Percentiles rank a stretch among this genome's conserved stretches.
phyloP scores from a whole-genome alignment of 2,113 vertebrate species.

The Dendrocopos noguchii region DNA sequence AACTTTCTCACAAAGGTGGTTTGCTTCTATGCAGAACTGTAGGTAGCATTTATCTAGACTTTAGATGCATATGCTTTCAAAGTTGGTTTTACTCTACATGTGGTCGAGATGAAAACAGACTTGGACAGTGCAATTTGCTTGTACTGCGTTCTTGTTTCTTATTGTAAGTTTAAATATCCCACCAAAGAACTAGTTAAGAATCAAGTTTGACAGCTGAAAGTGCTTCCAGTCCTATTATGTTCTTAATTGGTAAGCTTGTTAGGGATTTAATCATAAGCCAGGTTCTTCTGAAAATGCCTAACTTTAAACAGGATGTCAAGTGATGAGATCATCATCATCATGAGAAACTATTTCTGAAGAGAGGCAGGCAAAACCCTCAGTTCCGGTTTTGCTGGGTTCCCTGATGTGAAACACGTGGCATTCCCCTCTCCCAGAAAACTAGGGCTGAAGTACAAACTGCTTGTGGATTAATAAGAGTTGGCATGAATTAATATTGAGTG shows the following conservation, averaged over 20 bases:
- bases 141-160: neutral
- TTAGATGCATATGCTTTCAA: neutral
- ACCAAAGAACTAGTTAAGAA: neutral
- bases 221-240: neutral
- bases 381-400: neutral
- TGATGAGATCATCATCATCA: neutral
- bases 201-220: neutral
- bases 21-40: neutral
- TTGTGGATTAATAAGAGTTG: neutral
- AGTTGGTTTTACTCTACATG: neutral
- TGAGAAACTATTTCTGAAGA: neutral
- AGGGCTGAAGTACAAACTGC: neutral
- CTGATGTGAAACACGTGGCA: neutral
- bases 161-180: neutral
- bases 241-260: neutral
- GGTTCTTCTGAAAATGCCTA: neutral
- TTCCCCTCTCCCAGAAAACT: neutral
- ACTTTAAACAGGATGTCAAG: neutral
- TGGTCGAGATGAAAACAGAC: neutral
- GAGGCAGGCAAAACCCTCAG: neutral
- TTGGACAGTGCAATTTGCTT: neutral
- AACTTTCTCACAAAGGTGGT: neutral
- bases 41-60: neutral
- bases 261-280: neutral
- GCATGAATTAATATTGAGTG: neutral